Evolutionary conservation across 2,113 vertebrate species (phyloP), one percentile per base, ranked within the genome.

Genomic region (Fukomys damarensis): DNA sequence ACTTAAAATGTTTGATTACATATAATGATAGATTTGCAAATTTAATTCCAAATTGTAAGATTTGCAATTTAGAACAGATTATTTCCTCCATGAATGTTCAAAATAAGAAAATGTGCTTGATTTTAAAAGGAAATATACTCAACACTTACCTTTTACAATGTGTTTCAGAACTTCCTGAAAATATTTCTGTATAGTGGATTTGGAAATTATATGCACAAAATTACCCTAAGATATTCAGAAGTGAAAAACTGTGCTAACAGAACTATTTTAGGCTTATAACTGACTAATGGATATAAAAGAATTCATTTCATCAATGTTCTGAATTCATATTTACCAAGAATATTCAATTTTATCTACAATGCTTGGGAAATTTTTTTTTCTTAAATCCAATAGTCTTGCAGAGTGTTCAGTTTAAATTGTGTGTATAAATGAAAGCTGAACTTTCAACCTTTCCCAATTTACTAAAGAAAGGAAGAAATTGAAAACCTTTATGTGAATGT

Each of bases 351-450:
- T 96, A 95, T 65, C 82, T 93, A 86, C n/a, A 95, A 93, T 83
- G 26, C 43, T 79, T 94, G 56, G 65, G 46, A 86, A 96, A 91
- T 68, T 84, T 84, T 97, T 97, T 93, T 80, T 93, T n/a, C 52
- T 96, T 97, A 92, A 96, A 96, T 72, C 43, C 81, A 93, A 83
- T 83, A 93, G 74, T 81, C 86, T n/a, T 93, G 46, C 97, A 80
- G 56, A 94, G 80, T 96, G 19, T 82, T 94, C 49, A 94, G 79
- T 49, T 94, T 96, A 97, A 97, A 97, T 92, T 95, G 91, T 96
- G 91, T 95, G 91, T 93, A 46, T 97, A 97, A 97, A 97, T 97
- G 91, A 97, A 96, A 96, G 68, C 79, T 93, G 82, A 96, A 97
- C 94, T 97, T 94, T 91, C 89, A 91, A 94, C 96, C 88, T 94